Evolutionary conservation across 1,140 invertebrate genomes (phyloP), one percentile per base, ranked within the genome.

Genomic region (Brachionus rotundiformis): DNA sequence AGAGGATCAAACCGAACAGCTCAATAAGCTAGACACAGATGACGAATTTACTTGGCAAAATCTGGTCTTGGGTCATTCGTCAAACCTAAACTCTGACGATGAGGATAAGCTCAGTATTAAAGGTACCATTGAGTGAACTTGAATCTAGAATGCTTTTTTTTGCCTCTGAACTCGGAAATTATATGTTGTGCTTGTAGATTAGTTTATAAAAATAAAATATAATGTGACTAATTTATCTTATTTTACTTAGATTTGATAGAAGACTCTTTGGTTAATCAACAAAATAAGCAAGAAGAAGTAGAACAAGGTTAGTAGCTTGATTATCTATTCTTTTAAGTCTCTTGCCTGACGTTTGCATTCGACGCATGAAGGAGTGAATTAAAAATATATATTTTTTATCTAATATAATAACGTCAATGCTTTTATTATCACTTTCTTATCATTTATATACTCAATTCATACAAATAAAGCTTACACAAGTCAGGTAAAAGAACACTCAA

Each of bases 41-140:
- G 63, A 68, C n/a, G 44, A 63, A 27, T 73, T 73, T 29, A 73
- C 68, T 11, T 73, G 68, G 68, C 19, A 73, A 44, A 73, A 73
- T 73, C 39, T 73, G 25, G 36, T 73, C 25, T 13, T 44, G 27
- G 19, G 36, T 25, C 16, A 73, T 47, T 41, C 16, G 16, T 44
- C 33, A 10, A 44, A 27, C 4, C 5, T 41, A 2, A 25, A 19
- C 6, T 73, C 68, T 23, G 33, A 44, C 41, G 39, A 44, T 73
- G 29, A 39, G 10, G 29, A 71, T 36, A 71, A 33, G 29, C 33
- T 71, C 16, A 71, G 29, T 13, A 33, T 71, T 8, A 71, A 71
- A 71, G 65, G 65, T 71, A 71, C 33, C 3, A 27, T 63, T 33
- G 61, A 31, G 61, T 63, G 61, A 63, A 13, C 11, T 63, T 63